Conservation (phyloP, 2,888 invertebrate genomes). For the Nomada ferruginata region DNA sequence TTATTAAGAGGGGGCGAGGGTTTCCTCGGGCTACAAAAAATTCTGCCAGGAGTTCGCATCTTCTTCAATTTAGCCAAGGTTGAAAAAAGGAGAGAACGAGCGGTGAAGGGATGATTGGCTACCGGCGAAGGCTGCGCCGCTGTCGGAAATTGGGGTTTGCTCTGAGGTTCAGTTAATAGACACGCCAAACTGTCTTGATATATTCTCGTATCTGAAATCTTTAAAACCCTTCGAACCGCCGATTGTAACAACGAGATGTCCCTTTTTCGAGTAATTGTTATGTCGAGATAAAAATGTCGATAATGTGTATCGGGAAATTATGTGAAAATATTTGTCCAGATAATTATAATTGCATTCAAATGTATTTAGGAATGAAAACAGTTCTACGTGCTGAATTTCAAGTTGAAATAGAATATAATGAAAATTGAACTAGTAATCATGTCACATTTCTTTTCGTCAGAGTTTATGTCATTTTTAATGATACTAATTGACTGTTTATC, state of each 20-base stretch:
- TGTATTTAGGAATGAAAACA: no score
- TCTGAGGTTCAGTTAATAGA: constrained; percentile 68
- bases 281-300: not conserved
- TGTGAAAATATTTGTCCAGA: not conserved
- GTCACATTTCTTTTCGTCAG: no score
- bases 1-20: constrained; percentile 65
- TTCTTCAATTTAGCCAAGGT: constrained; percentile 19
- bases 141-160: constrained; percentile 69
- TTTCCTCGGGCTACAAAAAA: constrained; percentile 48
- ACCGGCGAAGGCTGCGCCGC: constrained; percentile 33
- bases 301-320: not conserved
- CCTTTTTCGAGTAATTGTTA: no score
- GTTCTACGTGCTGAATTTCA: no score
- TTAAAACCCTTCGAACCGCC: not conserved
- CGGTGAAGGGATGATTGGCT: constrained; percentile 46
- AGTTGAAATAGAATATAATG: no score
- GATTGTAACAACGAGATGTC: not conserved
- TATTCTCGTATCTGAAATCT: constrained; percentile 54
- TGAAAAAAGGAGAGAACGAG: constrained; percentile 15
- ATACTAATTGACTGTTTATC: no score
- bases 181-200: constrained; percentile 72
- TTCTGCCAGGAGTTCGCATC: constrained; percentile 18
- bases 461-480: no score
- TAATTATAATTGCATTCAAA: no score
- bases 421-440: no score